Evolutionary conservation across 35 echinoderm and acorn worm species (phyloP).

Genomic region (Apostichopus parvimensis): DNA sequence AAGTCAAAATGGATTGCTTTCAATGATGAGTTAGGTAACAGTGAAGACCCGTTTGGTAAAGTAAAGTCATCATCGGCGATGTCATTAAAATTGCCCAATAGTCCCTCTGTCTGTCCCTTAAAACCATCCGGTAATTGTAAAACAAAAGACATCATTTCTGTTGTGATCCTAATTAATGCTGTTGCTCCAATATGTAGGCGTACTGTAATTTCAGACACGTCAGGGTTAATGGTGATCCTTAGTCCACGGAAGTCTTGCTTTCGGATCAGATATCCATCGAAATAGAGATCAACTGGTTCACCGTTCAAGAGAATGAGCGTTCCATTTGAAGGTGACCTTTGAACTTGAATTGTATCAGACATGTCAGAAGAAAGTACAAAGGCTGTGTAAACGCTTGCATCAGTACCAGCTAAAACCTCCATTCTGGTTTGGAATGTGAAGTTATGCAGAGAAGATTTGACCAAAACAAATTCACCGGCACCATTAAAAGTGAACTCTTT

Average conservation of each 20-base stretch:
- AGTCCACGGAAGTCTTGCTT: constrained; percentile 33
- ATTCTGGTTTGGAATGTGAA: constrained; percentile 67
- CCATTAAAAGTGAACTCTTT: constrained; percentile 75
- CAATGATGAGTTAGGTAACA: constrained; percentile 34
- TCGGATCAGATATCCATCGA: constrained; percentile 20
- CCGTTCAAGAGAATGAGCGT: constrained; percentile 26
- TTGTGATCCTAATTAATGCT: constrained; percentile 31
- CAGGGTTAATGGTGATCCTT: constrained; percentile 28
- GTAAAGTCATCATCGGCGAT: constrained; percentile 59
- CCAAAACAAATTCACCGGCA: constrained; percentile 66
- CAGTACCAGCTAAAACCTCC: constrained; percentile 39
- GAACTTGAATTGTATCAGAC: constrained; percentile 55
- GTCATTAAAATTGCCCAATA: constrained; percentile 72
- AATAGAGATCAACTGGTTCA: neutral
- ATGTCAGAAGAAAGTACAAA: constrained; percentile 56
- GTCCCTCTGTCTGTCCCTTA: constrained; percentile 41
- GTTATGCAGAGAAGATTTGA: constrained; percentile 35
- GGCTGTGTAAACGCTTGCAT: constrained; percentile 60
- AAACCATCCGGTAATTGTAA: constrained; percentile 49
- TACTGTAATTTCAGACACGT: constrained; percentile 45
- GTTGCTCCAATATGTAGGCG: constrained; percentile 33
- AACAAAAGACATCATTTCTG: constrained; percentile 64
- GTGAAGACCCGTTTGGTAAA: constrained; percentile 50
- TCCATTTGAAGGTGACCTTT: constrained; percentile 39
- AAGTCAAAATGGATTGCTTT: constrained; percentile 56